Evolutionary conservation across 2,888 invertebrate genomes (phyloP), one percentile per base, ranked within the genome.

Genomic region (Pogonocherus hispidulus): DNA sequence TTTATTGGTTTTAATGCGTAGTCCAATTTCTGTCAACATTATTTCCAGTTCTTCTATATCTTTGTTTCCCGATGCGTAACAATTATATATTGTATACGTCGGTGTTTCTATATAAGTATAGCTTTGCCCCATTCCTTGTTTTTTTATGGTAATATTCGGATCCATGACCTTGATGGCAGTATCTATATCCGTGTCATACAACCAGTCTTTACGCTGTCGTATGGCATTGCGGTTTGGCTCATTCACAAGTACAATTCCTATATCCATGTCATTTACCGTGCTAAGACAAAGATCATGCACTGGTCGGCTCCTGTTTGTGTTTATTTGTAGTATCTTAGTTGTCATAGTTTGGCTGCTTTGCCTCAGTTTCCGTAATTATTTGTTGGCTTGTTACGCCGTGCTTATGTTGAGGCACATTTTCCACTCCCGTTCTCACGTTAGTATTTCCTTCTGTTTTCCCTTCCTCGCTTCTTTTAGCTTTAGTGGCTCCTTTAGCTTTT

Each of bases 151-250:
- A 18, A 69, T 62, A 41, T 65, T 63, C 2, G 44, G 14, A 22
- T 66, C 37, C 8, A 64, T 6, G 4, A 67, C 54, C 41, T 71
- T 69, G 8, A 67, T 69, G 2, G 69, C 69, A 5, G 63, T 44
- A 46, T 63, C 66, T 22, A 68, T 2, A 9, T 59, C 41, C 19
- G 55, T 57, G 44, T 70, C 63, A 9, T 54, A 56, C 8, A 71
- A 46, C 68, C 67, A 75, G 66, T 71, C 69, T 14, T 59, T 66
- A 5, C 69, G 22, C 27, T 20, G 27, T 54, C 56, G 23, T 16
- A 63, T 16, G 9, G 51, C 51, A 14, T 66, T 65, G 1, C 49
- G 11, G 18, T 65, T 68, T 11, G 66, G 70, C 49, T 69, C 71
- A 4, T 35, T 55, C 16, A 35, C 16, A 8, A 55, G 18, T 14